Conservation (phyloP, 2,113 vertebrate species). For the Alethe castanea region DNA sequence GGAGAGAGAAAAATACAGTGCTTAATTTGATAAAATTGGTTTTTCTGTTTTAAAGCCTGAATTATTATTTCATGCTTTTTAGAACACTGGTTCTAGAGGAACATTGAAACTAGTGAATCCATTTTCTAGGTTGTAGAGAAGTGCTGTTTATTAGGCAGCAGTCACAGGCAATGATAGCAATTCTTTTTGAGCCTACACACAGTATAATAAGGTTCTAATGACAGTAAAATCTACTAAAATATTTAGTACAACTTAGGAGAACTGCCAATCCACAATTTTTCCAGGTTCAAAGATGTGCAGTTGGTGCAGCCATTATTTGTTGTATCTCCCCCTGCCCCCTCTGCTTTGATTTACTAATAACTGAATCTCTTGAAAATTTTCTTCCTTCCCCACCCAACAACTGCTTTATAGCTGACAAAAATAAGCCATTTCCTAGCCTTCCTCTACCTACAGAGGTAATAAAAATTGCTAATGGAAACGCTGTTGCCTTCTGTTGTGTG, state of each 20-base stretch:
- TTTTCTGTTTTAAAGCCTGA: not conserved
- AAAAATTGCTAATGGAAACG: conserved; percentile 76
- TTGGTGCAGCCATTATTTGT: not conserved
- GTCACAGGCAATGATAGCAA: not conserved
- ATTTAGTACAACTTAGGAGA: not conserved
- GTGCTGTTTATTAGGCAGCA: not conserved
- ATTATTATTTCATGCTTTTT: not conserved
- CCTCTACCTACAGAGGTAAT: conserved; percentile 61
- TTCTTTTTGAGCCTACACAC: not conserved
- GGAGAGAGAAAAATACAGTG: not conserved
- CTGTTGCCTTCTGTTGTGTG: conserved; percentile 74
- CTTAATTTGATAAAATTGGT: not conserved
- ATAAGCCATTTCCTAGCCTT: conserved; percentile 74
- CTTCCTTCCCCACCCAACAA: conserved; percentile 52
- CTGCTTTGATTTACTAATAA: not conserved
- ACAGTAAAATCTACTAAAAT: not conserved
- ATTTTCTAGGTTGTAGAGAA: not conserved
- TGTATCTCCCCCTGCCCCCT: not conserved
- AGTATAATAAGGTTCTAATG: not conserved
- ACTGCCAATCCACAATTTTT: not conserved
- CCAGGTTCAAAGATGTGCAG: accelerated
- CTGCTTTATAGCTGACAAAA: conserved; percentile 69
- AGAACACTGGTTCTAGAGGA: not conserved
- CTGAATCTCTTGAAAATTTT: conserved; percentile 9
- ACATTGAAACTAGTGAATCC: not conserved